These are phyloP conservation scores for Scomber japonicus DNA, from an alignment of 2,113 vertebrate species.

Conservation along the genomic window DNA sequence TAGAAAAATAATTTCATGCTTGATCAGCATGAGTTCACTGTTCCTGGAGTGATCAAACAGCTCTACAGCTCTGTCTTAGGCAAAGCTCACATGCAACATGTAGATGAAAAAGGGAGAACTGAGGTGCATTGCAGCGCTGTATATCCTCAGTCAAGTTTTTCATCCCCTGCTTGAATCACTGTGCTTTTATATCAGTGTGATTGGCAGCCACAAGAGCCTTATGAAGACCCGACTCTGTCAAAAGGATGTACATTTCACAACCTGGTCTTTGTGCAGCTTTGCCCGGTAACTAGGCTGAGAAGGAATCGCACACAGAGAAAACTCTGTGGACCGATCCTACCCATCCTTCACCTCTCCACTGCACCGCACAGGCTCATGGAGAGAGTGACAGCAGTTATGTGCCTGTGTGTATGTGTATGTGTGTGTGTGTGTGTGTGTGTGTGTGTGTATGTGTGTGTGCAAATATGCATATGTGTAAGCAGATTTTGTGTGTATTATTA, in stretches of 20 bases:
- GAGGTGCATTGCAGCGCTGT: constrained; percentile 10
- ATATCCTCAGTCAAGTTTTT: constrained; percentile 62
- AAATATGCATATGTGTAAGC: constrained; percentile 20
- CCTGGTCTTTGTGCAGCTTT: constrained; percentile 69
- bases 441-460: constrained; percentile 4
- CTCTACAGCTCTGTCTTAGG: background rate
- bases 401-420: constrained; percentile 15
- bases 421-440: constrained; percentile 8
- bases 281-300: constrained; percentile 55
- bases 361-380: constrained; percentile 37
- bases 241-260: constrained; percentile 68
- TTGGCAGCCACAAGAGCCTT: constrained; percentile 70
- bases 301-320: constrained; percentile 42
- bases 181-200: constrained; percentile 67
- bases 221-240: constrained; percentile 60
- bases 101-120: constrained; percentile 18
- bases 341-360: constrained; percentile 54
- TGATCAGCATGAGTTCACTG: constrained; percentile 8
- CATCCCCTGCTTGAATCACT: constrained; percentile 49
- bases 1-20: constrained; percentile 10
- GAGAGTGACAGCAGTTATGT: constrained; percentile 44
- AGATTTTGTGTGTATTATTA: constrained; percentile 26
- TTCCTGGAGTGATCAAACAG: constrained; percentile 39
- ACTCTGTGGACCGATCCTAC: constrained; percentile 37
- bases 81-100: constrained; percentile 46